These are phyloP conservation scores for Patiria pectinifera DNA, from an alignment of 53 echinoderm and acorn worm genomes.

Conservation along the genomic window DNA sequence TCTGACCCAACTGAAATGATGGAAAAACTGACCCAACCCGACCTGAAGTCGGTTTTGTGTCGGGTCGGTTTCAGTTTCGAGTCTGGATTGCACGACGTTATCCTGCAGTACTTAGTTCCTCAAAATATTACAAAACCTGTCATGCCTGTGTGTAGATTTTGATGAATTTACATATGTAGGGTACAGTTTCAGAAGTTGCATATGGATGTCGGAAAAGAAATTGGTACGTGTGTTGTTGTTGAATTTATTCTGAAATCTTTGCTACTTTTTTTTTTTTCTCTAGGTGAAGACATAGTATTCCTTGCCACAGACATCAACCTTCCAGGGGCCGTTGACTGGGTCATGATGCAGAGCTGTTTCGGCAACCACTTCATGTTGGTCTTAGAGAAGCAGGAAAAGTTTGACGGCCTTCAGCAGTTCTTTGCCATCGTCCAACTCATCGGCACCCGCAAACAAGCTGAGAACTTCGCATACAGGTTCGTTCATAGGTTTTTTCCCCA, in stretches of 20 bases:
- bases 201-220: too few relatives aligned
- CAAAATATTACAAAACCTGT: too few relatives aligned
- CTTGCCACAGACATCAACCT: conserved; percentile 98
- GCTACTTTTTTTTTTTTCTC: background rate
- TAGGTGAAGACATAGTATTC: conserved; percentile 99
- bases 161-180: too few relatives aligned
- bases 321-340: conserved; percentile 99
- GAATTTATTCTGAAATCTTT: too few relatives aligned
- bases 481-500: background rate
- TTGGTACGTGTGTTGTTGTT: background rate
- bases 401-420: conserved; percentile 98
- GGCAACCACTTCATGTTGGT: conserved; percentile 99
- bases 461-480: conserved; percentile 98
- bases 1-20: too few relatives aligned
- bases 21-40: too few relatives aligned
- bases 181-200: too few relatives aligned
- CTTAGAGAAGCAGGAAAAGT: conserved; percentile 97
- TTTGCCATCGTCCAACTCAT: conserved; percentile 98
- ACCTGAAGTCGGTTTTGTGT: too few relatives aligned
- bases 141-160: too few relatives aligned
- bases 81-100: too few relatives aligned
- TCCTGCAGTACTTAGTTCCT: too few relatives aligned
- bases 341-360: conserved; percentile 99
- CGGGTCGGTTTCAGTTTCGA: too few relatives aligned
- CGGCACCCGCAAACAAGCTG: conserved; percentile 97